phyloP scores from a whole-genome alignment of 2,888 invertebrate species.

The Drosophila histrio region DNA sequence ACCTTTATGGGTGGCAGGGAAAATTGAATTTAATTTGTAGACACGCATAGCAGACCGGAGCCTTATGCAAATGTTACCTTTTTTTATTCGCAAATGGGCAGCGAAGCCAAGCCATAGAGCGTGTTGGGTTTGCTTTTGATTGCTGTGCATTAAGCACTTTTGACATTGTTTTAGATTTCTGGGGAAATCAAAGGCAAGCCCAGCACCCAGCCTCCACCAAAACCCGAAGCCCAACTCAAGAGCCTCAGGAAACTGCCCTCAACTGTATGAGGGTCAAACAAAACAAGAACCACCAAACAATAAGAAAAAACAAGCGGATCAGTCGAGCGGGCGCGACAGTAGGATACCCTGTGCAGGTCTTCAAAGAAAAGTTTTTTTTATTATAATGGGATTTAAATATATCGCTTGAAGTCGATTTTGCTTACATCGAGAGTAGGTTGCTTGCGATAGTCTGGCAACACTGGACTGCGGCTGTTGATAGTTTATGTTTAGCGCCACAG shows the following conservation, averaged over 20 bases:
- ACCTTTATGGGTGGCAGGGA: slow-evolving; percentile 14
- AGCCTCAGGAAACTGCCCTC: slow-evolving; percentile 10
- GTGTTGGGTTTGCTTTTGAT: slow-evolving; percentile 50
- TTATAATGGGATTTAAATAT: too few relatives aligned
- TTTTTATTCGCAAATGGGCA: slow-evolving; percentile 24
- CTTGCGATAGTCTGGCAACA: too few relatives aligned
- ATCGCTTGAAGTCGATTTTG: too few relatives aligned
- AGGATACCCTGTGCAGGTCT: too few relatives aligned
- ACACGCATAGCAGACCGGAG: slow-evolving; percentile 55
- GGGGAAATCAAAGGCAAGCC: slow-evolving; percentile 65
- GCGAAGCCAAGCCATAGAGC: slow-evolving; percentile 24
- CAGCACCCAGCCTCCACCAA: not conserved
- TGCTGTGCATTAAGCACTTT: slow-evolving; percentile 70
- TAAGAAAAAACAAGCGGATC: not conserved
- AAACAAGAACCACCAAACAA: not conserved
- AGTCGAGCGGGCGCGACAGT: too few relatives aligned
- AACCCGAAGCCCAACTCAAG: slow-evolving; percentile 28
- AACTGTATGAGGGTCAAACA: slow-evolving; percentile 23
- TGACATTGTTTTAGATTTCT: slow-evolving; percentile 72
- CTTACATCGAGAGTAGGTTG: too few relatives aligned
- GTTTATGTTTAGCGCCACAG: too few relatives aligned
- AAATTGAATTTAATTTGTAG: slow-evolving; percentile 79
- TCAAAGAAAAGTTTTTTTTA: too few relatives aligned
- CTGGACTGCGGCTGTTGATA: too few relatives aligned
- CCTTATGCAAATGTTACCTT: slow-evolving; percentile 66